Conservation (phyloP, 1,140 invertebrate species). For the Dendroctonus valens region DNA sequence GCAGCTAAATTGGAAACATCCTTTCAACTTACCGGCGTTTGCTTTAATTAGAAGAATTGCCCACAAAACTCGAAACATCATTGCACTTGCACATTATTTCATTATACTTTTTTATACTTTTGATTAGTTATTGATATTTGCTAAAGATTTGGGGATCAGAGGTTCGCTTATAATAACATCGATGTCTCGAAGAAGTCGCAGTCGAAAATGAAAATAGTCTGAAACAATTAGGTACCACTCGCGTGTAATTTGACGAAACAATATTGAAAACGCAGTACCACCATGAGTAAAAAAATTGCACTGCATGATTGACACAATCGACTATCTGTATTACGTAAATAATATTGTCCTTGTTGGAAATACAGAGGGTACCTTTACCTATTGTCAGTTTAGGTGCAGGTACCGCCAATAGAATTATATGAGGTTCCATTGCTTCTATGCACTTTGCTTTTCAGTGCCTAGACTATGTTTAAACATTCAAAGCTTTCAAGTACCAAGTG, state of each 20-base stretch:
- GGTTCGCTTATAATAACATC: background rate
- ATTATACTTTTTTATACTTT: background rate
- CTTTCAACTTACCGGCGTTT: conserved; percentile 12
- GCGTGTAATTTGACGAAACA: conserved; percentile 2
- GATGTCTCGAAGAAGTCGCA: background rate
- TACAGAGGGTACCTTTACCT: conserved; percentile 1
- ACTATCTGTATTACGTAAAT: conserved; percentile 28
- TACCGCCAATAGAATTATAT: background rate
- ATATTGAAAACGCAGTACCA: conserved; percentile 16
- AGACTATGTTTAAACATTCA: no score
- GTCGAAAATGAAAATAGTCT: conserved; percentile 2
- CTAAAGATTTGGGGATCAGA: no score
- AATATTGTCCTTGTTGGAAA: conserved; percentile 22
- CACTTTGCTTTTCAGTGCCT: no score
- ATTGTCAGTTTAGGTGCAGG: conserved; percentile 8
- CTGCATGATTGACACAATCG: conserved; percentile 30
- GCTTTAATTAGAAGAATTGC: conserved; percentile 18
- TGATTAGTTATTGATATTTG: background rate
- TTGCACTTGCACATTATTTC: conserved; percentile 14
- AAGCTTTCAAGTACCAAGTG: no score
- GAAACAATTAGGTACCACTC: background rate
- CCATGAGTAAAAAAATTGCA: conserved; percentile 22
- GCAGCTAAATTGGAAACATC: background rate
- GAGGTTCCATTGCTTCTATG: no score
- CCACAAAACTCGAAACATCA: conserved; percentile 18